Percentiles rank a stretch among this genome's conserved stretches.
Conservation (phyloP, 2,888 invertebrate species). For the Acanthopleura granulata region DNA sequence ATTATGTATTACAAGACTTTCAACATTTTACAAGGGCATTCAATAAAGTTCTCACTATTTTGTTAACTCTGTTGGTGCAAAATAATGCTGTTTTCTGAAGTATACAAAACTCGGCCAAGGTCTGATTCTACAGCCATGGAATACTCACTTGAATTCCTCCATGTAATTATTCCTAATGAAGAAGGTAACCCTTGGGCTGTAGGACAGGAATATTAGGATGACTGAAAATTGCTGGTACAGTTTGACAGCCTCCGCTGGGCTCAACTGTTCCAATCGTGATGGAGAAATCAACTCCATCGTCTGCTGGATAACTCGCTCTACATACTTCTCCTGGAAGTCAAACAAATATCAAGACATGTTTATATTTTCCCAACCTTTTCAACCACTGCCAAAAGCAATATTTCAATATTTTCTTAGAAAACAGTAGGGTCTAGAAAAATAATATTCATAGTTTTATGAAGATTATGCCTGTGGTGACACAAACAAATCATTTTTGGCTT, state of each 20-base stretch:
- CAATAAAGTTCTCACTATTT: too few species aligned
- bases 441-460: too few species aligned
- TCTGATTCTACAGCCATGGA: background rate
- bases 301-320: constrained; percentile 54
- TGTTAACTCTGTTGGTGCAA: too few species aligned
- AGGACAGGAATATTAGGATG: constrained; percentile 55
- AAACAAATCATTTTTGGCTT: too few species aligned
- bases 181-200: constrained; percentile 47
- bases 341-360: background rate
- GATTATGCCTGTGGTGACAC: too few species aligned
- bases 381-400: too few species aligned
- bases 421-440: too few species aligned
- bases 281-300: constrained; percentile 55
- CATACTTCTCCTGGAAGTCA: constrained; percentile 54
- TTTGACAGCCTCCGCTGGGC: constrained; percentile 55
- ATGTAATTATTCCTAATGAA: constrained; percentile 57
- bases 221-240: constrained; percentile 63
- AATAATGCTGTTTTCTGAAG: too few species aligned
- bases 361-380: too few species aligned
- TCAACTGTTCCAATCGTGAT: constrained; percentile 45
- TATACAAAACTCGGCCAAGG: background rate
- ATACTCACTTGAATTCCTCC: constrained; percentile 65
- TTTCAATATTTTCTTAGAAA: too few species aligned
- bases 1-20: too few species aligned
- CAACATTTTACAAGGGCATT: too few species aligned